Conservation (phyloP, 53 echinoderm and acorn worm genomes). For the Astropecten irregularis region DNA sequence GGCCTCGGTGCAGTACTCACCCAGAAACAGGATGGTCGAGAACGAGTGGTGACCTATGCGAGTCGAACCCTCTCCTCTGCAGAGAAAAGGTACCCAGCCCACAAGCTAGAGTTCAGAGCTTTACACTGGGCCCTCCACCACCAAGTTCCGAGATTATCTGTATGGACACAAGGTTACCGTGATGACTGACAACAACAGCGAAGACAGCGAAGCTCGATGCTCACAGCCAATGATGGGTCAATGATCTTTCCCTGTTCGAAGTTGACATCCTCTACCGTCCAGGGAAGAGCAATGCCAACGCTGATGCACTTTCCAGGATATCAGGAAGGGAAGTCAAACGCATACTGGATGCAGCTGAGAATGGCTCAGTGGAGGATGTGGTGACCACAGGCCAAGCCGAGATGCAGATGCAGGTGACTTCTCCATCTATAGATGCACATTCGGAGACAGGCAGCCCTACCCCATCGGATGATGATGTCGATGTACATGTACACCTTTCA, state of each 20-base stretch:
- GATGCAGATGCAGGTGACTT: no score
- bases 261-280: slow-evolving; percentile 37
- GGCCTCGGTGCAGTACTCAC: slow-evolving; percentile 27
- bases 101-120: slow-evolving; percentile 31
- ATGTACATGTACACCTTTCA: no score
- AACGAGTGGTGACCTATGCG: slow-evolving; percentile 11
- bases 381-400: no score
- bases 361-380: no score
- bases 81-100: slow-evolving; percentile 22
- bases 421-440: no score
- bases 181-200: no score
- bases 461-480: no score
- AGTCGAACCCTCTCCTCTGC: slow-evolving; percentile 1
- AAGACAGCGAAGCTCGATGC: slow-evolving; percentile 39
- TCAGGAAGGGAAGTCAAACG: not conserved
- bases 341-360: not conserved
- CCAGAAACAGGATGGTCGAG: slow-evolving; percentile 19
- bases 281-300: slow-evolving; percentile 2
- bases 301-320: not conserved
- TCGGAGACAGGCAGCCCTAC: no score
- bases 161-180: slow-evolving; percentile 48
- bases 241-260: slow-evolving; percentile 17
- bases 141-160: slow-evolving; percentile 39
- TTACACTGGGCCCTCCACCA: slow-evolving; percentile 39
- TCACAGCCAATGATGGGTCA: slow-evolving; percentile 30